Percentiles rank a stretch among this genome's conserved stretches.
Conservation (phyloP, 2,797 vertebrate species). For the Premnoplex brunnescens region DNA sequence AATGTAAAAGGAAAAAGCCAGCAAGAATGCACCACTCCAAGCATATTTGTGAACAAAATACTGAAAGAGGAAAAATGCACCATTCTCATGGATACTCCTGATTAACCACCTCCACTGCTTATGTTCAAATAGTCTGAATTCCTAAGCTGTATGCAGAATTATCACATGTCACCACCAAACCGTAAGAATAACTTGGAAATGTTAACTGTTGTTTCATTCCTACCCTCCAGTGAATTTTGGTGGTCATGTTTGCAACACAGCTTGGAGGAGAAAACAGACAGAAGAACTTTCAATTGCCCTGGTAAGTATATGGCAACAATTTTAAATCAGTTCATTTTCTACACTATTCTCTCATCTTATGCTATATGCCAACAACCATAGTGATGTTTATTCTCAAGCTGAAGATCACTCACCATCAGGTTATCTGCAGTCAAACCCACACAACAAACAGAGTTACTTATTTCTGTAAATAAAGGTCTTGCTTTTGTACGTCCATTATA, state of each 20-base stretch:
- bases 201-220: neutral
- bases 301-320: neutral
- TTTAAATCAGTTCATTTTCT: neutral
- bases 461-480: neutral
- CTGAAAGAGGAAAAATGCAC: neutral
- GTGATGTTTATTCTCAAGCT: neutral
- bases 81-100: neutral
- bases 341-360: neutral
- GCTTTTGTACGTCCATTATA: neutral
- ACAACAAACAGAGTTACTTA: neutral
- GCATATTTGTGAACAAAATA: neutral
- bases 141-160: rapidly evolving
- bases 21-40: neutral
- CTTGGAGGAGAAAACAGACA: neutral
- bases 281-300: neutral
- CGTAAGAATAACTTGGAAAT: neutral
- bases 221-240: neutral
- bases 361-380: neutral
- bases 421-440: neutral
- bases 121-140: neutral
- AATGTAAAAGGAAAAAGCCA: neutral
- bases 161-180: neutral
- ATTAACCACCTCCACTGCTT: neutral
- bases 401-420: neutral
- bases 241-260: neutral